Conservation (phyloP, 1,140 invertebrate species). For the Bombus polaris region DNA sequence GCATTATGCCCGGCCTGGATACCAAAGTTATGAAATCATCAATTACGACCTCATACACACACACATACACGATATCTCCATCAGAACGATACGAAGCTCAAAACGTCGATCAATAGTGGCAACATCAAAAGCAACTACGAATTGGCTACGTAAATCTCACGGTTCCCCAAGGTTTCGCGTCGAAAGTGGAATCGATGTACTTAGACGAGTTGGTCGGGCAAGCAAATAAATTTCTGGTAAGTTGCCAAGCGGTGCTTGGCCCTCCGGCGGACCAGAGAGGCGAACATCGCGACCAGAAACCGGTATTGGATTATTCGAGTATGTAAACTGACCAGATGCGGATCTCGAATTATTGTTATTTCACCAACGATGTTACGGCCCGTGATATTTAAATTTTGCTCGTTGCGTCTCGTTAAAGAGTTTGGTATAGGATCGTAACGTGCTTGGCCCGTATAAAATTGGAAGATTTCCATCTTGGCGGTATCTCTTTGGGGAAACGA, state of each 20-base stretch:
- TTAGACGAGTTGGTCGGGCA: constrained; percentile 61
- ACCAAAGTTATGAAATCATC: constrained; percentile 34
- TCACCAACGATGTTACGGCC: constrained; percentile 15
- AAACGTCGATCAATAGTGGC: constrained; percentile 52
- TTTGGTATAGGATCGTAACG: background rate
- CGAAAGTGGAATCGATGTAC: constrained; percentile 58
- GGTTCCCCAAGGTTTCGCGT: constrained; percentile 45
- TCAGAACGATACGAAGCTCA: background rate
- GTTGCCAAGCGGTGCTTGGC: constrained; percentile 52
- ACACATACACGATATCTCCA: too few relatives aligned
- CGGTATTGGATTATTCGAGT: constrained; percentile 70
- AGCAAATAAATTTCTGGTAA: constrained; percentile 71
- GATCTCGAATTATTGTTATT: constrained; percentile 66
- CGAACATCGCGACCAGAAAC: constrained; percentile 8
- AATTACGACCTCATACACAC: constrained; percentile 9
- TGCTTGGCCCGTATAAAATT: background rate
- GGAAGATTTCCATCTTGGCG: background rate
- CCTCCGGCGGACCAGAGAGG: constrained; percentile 2
- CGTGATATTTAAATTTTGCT: background rate
- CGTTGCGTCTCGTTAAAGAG: background rate
- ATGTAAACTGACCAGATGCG: constrained; percentile 69
- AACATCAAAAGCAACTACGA: constrained; percentile 59
- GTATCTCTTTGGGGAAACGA: background rate
- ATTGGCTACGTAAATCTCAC: constrained; percentile 63
- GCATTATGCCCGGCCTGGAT: background rate